These are phyloP conservation scores for Passer domesticus DNA, from an alignment of 2,113 vertebrate genomes.

Conservation along the genomic window DNA sequence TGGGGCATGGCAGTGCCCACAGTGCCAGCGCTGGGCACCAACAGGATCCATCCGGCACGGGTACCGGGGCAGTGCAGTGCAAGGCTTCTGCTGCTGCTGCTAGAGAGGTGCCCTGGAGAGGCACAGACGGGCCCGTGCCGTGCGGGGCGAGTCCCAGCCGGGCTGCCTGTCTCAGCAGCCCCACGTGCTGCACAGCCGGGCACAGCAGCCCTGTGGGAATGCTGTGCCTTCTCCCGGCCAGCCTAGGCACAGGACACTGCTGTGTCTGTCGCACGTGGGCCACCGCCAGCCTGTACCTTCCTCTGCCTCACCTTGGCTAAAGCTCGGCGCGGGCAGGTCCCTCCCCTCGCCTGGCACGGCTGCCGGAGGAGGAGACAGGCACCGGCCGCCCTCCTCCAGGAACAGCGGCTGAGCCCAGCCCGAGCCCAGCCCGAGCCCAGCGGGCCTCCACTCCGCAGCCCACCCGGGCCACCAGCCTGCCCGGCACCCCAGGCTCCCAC, in stretches of 20 bases:
- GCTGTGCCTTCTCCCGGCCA: neutral
- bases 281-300: neutral
- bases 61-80: fast-evolving
- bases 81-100: fast-evolving
- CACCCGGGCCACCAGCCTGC: neutral
- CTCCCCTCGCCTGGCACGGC: conserved; percentile 60
- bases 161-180: neutral
- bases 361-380: conserved; percentile 63
- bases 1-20: neutral
- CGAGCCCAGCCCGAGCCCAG: neutral
- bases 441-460: neutral
- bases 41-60: neutral
- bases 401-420: neutral
- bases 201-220: neutral
- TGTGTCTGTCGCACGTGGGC: neutral
- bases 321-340: neutral
- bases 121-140: fast-evolving
- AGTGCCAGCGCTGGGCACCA: neutral
- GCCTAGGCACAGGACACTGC: neutral
- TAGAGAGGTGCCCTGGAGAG: neutral
- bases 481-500: neutral
- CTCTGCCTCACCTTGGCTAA: conserved; percentile 40
- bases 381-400: conserved; percentile 39
- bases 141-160: neutral
- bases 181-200: fast-evolving